Conservation (phyloP, 2,888 invertebrate species). For the Clanis bilineata region DNA sequence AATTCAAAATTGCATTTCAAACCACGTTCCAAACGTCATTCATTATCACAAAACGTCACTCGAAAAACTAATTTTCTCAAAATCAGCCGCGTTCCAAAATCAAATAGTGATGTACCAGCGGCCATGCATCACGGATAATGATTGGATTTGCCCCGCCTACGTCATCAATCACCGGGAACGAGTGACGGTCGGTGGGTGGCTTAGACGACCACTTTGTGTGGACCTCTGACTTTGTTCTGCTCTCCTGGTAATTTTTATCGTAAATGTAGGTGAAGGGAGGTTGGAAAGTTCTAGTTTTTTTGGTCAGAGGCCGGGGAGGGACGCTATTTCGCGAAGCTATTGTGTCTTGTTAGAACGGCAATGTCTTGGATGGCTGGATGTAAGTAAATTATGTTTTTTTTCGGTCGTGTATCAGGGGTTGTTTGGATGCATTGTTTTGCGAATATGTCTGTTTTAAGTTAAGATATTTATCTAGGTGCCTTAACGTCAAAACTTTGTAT, state of each 20-base stretch:
- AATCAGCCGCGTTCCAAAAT: constrained; percentile 38
- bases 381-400: constrained; percentile 79
- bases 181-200: constrained; percentile 64
- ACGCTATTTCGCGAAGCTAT: constrained; percentile 68
- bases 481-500: background rate
- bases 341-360: constrained; percentile 78
- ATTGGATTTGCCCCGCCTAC: constrained; percentile 81
- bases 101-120: constrained; percentile 72
- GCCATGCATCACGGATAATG: constrained; percentile 81
- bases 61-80: constrained; percentile 18
- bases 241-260: background rate
- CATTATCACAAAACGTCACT: constrained; percentile 14
- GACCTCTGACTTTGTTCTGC: constrained; percentile 48
- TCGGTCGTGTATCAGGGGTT: constrained; percentile 21
- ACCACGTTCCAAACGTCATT: constrained; percentile 12
- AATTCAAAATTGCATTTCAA: background rate
- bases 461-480: background rate
- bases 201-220: constrained; percentile 41
- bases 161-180: constrained; percentile 77
- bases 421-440: constrained; percentile 4
- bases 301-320: constrained; percentile 57
- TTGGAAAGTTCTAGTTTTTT: constrained; percentile 40
- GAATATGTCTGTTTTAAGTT: background rate
- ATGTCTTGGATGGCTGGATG: constrained; percentile 76
- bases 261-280: constrained; percentile 23